Conservation (phyloP, 2,888 invertebrate species). For the Tenthredo livida region DNA sequence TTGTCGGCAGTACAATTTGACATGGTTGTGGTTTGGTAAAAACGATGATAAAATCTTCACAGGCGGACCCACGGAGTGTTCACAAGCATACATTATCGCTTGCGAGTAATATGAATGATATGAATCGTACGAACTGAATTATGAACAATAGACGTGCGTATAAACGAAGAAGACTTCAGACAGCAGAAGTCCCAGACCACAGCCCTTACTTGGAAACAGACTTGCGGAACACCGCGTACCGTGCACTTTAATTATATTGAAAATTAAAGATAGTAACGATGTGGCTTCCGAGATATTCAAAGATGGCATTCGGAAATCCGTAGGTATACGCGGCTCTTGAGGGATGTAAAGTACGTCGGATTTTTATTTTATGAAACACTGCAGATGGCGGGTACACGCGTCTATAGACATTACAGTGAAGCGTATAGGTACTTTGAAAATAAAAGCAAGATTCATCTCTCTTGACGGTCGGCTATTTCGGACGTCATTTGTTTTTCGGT, state of each 20-base stretch:
- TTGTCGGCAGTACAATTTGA: conserved; percentile 71
- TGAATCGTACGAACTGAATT: conserved; percentile 11
- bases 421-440: conserved; percentile 28
- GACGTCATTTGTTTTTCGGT: conserved; percentile 46
- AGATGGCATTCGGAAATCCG: conserved; percentile 18
- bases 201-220: conserved; percentile 28
- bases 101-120: conserved; percentile 11
- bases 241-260: conserved; percentile 30
- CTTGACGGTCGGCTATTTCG: conserved; percentile 17
- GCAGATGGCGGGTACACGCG: neutral
- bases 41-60: conserved; percentile 71
- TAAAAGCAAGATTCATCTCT: conserved; percentile 14
- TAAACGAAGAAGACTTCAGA: conserved; percentile 13
- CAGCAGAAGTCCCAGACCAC: conserved; percentile 15
- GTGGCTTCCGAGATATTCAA: conserved; percentile 13
- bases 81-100: neutral
- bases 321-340: neutral
- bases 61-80: conserved; percentile 62
- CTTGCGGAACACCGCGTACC: conserved; percentile 41
- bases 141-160: conserved; percentile 11
- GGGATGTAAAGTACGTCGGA: neutral
- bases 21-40: conserved; percentile 71
- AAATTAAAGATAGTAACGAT: conserved; percentile 33
- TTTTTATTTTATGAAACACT: neutral
- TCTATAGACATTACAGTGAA: neutral